Evolutionary conservation across 2,888 invertebrate species (phyloP).

Genomic region (Pantelozetes paolii): DNA sequence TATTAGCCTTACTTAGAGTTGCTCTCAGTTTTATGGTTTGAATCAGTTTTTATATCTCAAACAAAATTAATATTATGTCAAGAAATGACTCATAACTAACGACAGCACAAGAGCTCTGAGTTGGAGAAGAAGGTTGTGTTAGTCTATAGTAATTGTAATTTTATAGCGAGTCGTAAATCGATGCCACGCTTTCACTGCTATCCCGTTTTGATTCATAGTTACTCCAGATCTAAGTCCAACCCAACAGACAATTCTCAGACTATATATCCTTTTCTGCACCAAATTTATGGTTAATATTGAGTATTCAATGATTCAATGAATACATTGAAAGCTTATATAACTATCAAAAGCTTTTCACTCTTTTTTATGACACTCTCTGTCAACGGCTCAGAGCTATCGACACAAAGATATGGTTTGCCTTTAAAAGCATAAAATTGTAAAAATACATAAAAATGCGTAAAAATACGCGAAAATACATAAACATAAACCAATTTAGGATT

Average conservation of each 20-base stretch:
- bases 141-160: conserved; percentile 2
- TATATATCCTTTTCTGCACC: conserved; percentile 8
- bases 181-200: conserved; percentile 23
- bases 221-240: background rate
- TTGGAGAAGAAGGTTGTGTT: background rate
- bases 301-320: background rate
- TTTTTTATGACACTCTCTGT: background rate
- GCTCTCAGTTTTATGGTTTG: background rate
- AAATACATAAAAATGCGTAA: too few species aligned
- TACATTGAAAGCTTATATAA: background rate
- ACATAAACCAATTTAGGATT: conserved; percentile 12
- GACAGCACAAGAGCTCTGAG: background rate
- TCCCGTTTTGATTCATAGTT: conserved; percentile 7
- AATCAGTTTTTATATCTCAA: conserved; percentile 2
- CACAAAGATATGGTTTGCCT: background rate
- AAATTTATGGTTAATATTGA: conserved; percentile 24
- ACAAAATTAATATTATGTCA: conserved; percentile 16
- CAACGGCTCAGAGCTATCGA: background rate
- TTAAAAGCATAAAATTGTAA: conserved; percentile 35
- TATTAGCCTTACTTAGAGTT: too few species aligned
- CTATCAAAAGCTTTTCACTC: conserved; percentile 21
- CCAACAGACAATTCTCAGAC: background rate
- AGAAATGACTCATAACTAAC: conserved; percentile 1
- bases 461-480: background rate
- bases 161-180: conserved; percentile 29